These are phyloP conservation scores for Synchiropus splendidus DNA, from an alignment of 2,113 vertebrate species.

Conservation along the genomic window DNA sequence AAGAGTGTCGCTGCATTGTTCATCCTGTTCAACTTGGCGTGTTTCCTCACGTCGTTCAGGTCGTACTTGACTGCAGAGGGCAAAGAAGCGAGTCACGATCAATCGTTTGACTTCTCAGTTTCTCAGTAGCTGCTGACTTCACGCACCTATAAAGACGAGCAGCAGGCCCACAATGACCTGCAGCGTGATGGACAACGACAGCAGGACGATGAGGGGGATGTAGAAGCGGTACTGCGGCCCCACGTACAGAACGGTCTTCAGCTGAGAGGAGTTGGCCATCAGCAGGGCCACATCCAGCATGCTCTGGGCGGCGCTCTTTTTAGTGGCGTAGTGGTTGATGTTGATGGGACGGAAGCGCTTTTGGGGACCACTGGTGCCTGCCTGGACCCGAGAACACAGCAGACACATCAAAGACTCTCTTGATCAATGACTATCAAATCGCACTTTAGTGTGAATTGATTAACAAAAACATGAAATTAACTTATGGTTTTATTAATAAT, in stretches of 20 bases:
- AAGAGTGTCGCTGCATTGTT: slow-evolving; percentile 80
- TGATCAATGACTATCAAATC: too few species aligned
- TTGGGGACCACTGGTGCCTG: neutral
- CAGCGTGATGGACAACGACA: slow-evolving; percentile 74
- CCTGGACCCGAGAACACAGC: slow-evolving; percentile 3
- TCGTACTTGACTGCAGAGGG: slow-evolving; percentile 77
- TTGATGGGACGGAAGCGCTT: slow-evolving; percentile 57
- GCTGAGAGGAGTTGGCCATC: slow-evolving; percentile 87
- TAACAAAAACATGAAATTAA: too few species aligned
- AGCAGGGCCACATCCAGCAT: slow-evolving; percentile 85
- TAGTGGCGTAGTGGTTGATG: slow-evolving; percentile 83
- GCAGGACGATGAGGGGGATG: slow-evolving; percentile 71
- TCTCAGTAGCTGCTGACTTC: neutral
- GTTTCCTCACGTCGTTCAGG: slow-evolving; percentile 79
- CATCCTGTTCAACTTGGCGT: slow-evolving; percentile 73
- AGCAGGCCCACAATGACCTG: slow-evolving; percentile 80
- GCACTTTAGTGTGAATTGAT: too few species aligned
- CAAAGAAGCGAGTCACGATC: neutral
- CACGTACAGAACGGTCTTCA: slow-evolving; percentile 80
- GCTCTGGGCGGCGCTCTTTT: slow-evolving; percentile 84
- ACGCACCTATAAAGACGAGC: slow-evolving; percentile 83
- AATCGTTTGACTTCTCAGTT: neutral
- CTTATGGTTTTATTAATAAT: too few species aligned
- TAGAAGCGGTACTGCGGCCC: slow-evolving; percentile 74
- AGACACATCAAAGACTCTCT: neutral